Conservation (phyloP, 2,113 vertebrate species). For the Sinocyclocheilus maitianheensis region DNA sequence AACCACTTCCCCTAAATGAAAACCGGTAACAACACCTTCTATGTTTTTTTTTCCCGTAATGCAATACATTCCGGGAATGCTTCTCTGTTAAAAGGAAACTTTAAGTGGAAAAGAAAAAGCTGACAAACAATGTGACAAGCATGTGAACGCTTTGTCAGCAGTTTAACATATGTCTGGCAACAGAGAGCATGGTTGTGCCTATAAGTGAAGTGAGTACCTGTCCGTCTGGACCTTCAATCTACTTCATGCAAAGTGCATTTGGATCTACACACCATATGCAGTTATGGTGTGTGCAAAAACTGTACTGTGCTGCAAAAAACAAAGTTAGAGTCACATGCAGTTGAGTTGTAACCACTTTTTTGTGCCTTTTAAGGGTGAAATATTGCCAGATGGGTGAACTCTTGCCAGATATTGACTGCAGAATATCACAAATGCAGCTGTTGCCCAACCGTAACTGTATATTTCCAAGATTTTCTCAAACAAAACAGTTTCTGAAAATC, state of each 20-base stretch:
- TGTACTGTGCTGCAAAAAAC: background rate
- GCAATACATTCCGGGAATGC: slow-evolving; percentile 68
- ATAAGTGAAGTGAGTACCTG: slow-evolving; percentile 14
- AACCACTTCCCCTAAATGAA: slow-evolving; percentile 66
- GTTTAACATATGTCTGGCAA: slow-evolving; percentile 16
- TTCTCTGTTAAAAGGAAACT: slow-evolving; percentile 47
- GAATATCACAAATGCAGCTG: background rate
- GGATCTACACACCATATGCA: background rate
- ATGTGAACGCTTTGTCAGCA: slow-evolving; percentile 57
- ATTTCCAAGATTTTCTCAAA: background rate
- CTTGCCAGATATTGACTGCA: background rate
- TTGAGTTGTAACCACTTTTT: background rate
- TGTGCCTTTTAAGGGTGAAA: background rate
- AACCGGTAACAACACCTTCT: slow-evolving; percentile 68
- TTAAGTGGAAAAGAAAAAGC: slow-evolving; percentile 55
- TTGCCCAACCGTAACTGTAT: background rate
- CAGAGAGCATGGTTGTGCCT: background rate
- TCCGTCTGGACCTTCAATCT: background rate
- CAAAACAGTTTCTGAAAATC: background rate
- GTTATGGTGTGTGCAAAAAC: background rate
- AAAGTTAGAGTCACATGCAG: slow-evolving; percentile 25
- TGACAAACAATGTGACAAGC: slow-evolving; percentile 60
- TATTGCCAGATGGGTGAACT: background rate
- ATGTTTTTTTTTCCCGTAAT: slow-evolving; percentile 58
- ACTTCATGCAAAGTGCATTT: background rate